Base-by-base conservation (phyloP, 2,797 vertebrate species). In the Gymnoscopelus braueri region DNA sequence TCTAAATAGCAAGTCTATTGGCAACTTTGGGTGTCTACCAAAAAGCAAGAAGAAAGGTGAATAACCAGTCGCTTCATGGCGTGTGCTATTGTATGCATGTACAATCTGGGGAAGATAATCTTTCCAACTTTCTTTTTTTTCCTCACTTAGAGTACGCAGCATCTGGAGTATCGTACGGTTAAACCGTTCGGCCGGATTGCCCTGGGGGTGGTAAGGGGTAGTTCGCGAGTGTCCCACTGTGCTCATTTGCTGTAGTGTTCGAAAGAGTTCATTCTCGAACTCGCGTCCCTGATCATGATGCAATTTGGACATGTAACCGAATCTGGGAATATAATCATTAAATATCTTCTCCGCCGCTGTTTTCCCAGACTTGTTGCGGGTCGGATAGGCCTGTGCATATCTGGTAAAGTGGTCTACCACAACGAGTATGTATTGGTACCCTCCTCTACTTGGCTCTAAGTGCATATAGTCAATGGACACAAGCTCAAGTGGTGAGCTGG, bases 1-100 rank as follows among this genome's bases (percentile, higher is more conserved):
- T 0, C 69, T 57, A 55, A 79, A 77, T 1, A 77, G 5, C 23
- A 75, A 13, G 4, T 82, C 72, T 3, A 63, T 14, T 6, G 53
- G 71, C 4, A 75, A 44, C 12, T 15, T 26, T 0, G 78, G 70
- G 3, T 72, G 65, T 0, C 19, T 11, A 1, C 68, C 74, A 5
- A 29, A 85, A 56, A 83, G 55, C 0, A 81, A 3, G 1, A 48
- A 70, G 3, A 61, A 69, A 0, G 66, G 76, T 0, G 69, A 62
- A 7, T 23, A 74, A 0, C 70, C 80, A 0, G 72, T 75, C 0
- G 54, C 50, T n/a, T 79, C 61, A 44, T 74, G 67, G 3, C 29
- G 59, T 0, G 71, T 75, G 15, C 74, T 80, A 35, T 8, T 80
- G 63, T 57, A 72, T 1, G 63, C 70, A 32, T 58, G 69, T 4